phyloP scores from a whole-genome alignment of 2,797 vertebrate species.

The Alosa sapidissima region DNA sequence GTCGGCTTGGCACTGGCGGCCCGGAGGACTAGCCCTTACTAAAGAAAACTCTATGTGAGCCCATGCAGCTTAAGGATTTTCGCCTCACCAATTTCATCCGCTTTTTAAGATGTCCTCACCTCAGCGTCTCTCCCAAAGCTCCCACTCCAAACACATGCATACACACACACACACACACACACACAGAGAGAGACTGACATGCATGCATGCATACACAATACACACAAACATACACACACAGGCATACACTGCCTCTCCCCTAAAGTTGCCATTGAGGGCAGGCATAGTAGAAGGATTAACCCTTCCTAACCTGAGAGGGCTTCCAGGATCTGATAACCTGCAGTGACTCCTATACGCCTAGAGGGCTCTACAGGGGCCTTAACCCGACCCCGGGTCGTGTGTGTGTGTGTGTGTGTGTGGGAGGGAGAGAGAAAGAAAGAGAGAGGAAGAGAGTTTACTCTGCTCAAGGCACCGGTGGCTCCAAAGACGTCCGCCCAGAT shows the following conservation, averaged over 20 bases:
- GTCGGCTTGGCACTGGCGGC: background rate
- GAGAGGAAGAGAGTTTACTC: background rate
- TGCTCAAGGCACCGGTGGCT: constrained; percentile 33
- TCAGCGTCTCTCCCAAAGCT: background rate
- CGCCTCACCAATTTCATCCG: background rate
- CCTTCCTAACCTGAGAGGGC: background rate
- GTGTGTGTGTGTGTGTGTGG: constrained; percentile 11
- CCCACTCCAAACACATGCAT: background rate
- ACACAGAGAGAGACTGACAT: background rate
- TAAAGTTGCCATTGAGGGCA: background rate
- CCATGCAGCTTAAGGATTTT: background rate
- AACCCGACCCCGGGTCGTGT: background rate
- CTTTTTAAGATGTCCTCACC: background rate
- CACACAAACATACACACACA: background rate
- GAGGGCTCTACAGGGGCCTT: background rate
- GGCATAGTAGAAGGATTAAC: background rate
- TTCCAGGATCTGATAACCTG: constrained; percentile 34
- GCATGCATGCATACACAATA: background rate
- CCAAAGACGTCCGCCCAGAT: background rate
- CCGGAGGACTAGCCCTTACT: background rate
- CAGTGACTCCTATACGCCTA: constrained; percentile 6
- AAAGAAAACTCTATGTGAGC: background rate
- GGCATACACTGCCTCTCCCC: background rate
- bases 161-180: background rate
- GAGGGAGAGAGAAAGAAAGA: background rate